Percentiles rank a stretch among this genome's conserved stretches.
These are phyloP conservation scores for Camponotus fellah DNA, from an alignment of 2,888 invertebrate species.

Conservation along the genomic window DNA sequence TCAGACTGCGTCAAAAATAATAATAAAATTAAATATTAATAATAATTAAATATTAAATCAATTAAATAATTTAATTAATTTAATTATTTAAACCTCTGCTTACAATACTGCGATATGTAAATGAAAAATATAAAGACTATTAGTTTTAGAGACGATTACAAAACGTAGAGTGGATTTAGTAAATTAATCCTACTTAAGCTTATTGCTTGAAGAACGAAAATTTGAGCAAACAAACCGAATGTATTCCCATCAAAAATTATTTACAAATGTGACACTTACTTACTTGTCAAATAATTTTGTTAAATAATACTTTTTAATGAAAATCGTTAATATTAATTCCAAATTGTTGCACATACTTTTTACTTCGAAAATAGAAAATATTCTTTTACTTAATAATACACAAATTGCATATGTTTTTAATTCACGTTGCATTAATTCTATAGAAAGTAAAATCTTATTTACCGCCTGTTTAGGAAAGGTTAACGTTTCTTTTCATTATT, in stretches of 20 bases:
- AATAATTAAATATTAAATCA: neutral
- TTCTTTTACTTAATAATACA: neutral
- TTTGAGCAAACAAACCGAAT: neutral
- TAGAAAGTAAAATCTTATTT: neutral
- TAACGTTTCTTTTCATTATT: constrained; percentile 29
- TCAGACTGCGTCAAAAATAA: neutral
- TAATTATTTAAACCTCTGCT: neutral
- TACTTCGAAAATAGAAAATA: neutral
- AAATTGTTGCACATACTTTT: neutral
- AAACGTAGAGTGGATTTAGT: neutral
- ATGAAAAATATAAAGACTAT: neutral
- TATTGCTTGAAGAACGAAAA: neutral
- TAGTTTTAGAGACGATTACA: neutral
- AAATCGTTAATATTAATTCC: neutral
- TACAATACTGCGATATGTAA: neutral
- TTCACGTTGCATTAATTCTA: neutral
- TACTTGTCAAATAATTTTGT: neutral
- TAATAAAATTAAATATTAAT: neutral
- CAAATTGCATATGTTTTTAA: neutral
- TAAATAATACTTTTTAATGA: neutral
- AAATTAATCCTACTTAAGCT: neutral
- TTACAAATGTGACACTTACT: neutral
- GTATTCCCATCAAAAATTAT: neutral
- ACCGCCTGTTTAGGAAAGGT: neutral
- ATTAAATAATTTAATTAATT: neutral